Base-by-base conservation (phyloP, 2,113 vertebrate genomes). In the Cettia cetti region DNA sequence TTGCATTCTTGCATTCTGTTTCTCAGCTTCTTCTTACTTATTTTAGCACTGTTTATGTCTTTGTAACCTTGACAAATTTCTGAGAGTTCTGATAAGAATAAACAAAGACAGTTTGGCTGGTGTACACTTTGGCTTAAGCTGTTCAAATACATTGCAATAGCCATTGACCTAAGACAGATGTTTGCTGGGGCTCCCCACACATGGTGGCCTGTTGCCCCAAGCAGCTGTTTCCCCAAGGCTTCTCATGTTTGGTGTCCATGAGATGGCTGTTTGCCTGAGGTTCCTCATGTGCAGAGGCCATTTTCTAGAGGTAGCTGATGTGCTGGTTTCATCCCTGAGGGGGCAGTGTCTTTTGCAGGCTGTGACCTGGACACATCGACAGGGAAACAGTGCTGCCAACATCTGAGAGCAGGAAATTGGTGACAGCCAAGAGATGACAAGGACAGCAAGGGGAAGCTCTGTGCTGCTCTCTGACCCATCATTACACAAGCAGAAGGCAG, bases 281-380 rank as follows among this genome's bases (percentile, higher is more conserved):
- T 2, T 1, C 13, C n/a, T 54, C 13, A 2, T 4, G 28, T 3
- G 16, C 10, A 7, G 30, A 0, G 0, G 28, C 47, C 42, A 3
- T 91, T 91, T 83, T 35, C 8, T 35, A 35, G 59, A 57, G 40
- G 68, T n/a, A 44, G 24, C 57, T n/a, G 33, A 4, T 10, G 17
- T 47, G 18, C 50, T 40, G n/a, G 11, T 45, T 75, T 35, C 42
- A 33, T 35, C 44, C 44, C 39, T 10, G 39, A 40, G 39, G 39
- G 39, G 39, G 12, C 39, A 40, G 39, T 40, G 39, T 40, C 10
- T 40, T 40, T 40, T 40, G 12, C 39, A 40, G 39, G 39, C 39
- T 40, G 39, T 40, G 39, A 40, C 39, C 33, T 18, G 47, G n/a
- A 10, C 22, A 15, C 5, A 23, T 22, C 22, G 57, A 44, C 47